A percentile compares a stretch with the other conserved stretches of the same genome.
These are phyloP conservation scores for Calonectris borealis DNA, from an alignment of 2,113 vertebrate species.

Conservation along the genomic window DNA sequence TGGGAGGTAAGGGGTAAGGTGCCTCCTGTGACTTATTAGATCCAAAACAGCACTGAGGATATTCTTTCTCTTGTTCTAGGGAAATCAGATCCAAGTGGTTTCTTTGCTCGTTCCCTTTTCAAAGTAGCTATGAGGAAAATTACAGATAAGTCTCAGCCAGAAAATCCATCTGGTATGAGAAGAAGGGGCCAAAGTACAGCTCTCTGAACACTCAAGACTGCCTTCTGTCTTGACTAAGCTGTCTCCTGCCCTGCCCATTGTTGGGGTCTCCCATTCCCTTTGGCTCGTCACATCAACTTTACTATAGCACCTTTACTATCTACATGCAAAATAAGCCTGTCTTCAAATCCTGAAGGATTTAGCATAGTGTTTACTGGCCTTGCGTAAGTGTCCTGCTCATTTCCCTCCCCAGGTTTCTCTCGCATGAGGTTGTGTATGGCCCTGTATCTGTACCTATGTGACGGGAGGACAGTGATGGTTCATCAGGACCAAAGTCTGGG, in stretches of 20 bases:
- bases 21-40: slow-evolving; percentile 21
- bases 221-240: slow-evolving; percentile 43
- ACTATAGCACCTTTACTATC: background rate
- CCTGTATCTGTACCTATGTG: no score
- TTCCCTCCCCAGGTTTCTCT: background rate
- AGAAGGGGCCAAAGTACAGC: slow-evolving; percentile 58
- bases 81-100: slow-evolving; percentile 50
- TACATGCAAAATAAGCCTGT: background rate
- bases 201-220: slow-evolving; percentile 42
- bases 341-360: background rate
- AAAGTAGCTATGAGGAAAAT: slow-evolving; percentile 60
- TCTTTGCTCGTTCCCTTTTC: slow-evolving; percentile 52
- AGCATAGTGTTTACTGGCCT: fast-evolving
- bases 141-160: slow-evolving; percentile 58
- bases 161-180: slow-evolving; percentile 65
- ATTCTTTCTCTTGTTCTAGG: slow-evolving; percentile 6
- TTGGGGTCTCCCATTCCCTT: background rate
- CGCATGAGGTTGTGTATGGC: fast-evolving
- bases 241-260: background rate
- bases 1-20: slow-evolving; percentile 35
- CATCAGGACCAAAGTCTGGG: background rate
- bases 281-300: background rate
- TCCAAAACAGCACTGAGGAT: slow-evolving; percentile 7
- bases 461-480: background rate
- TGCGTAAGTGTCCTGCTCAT: background rate